Percentiles rank a stretch among this genome's conserved stretches.
These are phyloP conservation scores for Patella caerulea DNA, from an alignment of 2,888 invertebrate genomes.

Conservation along the genomic window DNA sequence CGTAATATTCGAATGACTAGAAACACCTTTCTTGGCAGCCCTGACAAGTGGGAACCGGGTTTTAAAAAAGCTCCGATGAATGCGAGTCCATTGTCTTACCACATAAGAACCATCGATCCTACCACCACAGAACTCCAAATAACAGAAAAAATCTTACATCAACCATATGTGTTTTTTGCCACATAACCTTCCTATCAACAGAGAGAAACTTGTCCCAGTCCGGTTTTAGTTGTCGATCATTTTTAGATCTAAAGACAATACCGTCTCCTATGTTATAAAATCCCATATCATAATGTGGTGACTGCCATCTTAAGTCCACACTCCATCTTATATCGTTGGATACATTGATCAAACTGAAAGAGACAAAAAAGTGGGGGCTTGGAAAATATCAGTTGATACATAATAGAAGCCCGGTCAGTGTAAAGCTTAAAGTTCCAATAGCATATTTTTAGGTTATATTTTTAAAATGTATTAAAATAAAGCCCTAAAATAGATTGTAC, in stretches of 20 bases:
- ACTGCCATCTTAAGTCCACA: slow-evolving; percentile 67
- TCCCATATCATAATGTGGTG: slow-evolving; percentile 59
- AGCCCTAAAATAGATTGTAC: no score
- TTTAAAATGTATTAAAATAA: no score
- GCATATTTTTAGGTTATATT: no score
- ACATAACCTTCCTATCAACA: slow-evolving; percentile 64
- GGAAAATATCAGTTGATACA: no score
- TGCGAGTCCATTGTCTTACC: no score
- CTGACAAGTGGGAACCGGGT: no score
- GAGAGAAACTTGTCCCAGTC: slow-evolving; percentile 64
- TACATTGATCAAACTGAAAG: slow-evolving; percentile 56
- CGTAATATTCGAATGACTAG: no score
- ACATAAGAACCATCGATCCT: no score
- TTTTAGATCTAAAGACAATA: slow-evolving; percentile 52
- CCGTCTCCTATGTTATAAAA: slow-evolving; percentile 67
- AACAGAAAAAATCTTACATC: slow-evolving; percentile 37
- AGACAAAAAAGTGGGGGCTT: neutral
- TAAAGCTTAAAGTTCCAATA: no score
- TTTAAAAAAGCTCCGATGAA: no score
- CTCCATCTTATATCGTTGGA: slow-evolving; percentile 67
- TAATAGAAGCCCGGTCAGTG: neutral
- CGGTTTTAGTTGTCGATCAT: slow-evolving; percentile 49
- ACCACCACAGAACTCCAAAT: no score
- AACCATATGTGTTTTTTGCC: slow-evolving; percentile 61
- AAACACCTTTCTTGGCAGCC: no score